A percentile compares a stretch with the other conserved stretches of the same genome.
Conservation (phyloP, 2,888 invertebrate species). For the Gastracanthus pulcherrimus region DNA sequence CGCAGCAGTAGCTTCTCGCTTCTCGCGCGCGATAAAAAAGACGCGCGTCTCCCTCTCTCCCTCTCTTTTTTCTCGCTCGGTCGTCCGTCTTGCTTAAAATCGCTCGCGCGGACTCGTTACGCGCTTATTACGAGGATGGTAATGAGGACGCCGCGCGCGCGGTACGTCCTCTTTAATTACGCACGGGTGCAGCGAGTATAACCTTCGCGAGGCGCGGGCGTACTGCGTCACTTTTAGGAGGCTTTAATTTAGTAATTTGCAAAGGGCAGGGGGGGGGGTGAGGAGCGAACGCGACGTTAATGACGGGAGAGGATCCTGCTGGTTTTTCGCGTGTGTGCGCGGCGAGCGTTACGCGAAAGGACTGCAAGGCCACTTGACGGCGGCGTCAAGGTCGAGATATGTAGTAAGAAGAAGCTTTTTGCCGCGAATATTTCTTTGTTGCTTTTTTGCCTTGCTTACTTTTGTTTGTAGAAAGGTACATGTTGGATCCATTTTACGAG, state of each 20-base stretch:
- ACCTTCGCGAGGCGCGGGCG: conserved; percentile 26
- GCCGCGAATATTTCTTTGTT: neutral
- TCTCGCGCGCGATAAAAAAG: conserved; percentile 13
- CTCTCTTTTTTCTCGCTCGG: neutral
- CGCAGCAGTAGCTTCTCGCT: neutral
- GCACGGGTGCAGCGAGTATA: conserved; percentile 33
- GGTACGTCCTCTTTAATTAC: conserved; percentile 61
- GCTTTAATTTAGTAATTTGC: conserved; percentile 60
- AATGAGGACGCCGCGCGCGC: conserved; percentile 53
- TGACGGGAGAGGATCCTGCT: conserved; percentile 48
- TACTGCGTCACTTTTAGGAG: conserved; percentile 57
- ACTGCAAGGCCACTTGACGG: conserved; percentile 14
- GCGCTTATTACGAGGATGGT: conserved; percentile 54
- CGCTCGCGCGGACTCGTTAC: conserved; percentile 47
- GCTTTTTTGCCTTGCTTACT: neutral
- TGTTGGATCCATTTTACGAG: neutral
- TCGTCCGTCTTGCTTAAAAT: conserved; percentile 49
- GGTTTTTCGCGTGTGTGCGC: neutral
- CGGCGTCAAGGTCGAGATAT: conserved; percentile 40
- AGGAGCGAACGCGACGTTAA: conserved; percentile 49
- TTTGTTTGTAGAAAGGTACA: neutral
- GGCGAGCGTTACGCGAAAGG: neutral
- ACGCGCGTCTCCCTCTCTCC: conserved; percentile 5
- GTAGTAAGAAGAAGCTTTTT: neutral
- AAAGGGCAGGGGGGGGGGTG: conserved; percentile 41